Evolutionary conservation across 2,888 invertebrate species (phyloP).

Genomic region (Latrodectus elegans): DNA sequence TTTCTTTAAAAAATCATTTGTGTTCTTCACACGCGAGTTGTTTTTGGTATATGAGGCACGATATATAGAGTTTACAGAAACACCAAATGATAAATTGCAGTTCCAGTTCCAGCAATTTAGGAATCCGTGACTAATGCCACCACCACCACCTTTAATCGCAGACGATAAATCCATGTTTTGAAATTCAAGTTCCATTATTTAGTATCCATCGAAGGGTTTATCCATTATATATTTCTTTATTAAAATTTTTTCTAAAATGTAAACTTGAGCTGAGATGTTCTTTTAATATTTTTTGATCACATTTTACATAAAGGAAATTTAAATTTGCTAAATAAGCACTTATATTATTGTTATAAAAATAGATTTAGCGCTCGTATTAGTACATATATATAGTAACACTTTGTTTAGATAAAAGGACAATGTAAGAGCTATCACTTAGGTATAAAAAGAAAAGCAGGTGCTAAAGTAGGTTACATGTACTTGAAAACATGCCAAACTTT

Average conservation of each 20-base stretch:
- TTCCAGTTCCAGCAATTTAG: slow-evolving; percentile 44
- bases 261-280: background rate
- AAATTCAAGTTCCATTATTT: slow-evolving; percentile 12
- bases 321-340: background rate
- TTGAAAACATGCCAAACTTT: slow-evolving; percentile 54
- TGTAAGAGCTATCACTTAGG: background rate
- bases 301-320: background rate
- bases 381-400: slow-evolving; percentile 18
- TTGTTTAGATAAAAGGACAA: slow-evolving; percentile 20
- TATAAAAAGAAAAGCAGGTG: slow-evolving; percentile 47
- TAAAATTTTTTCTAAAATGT: background rate
- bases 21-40: slow-evolving; percentile 10
- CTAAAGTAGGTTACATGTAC: slow-evolving; percentile 59
- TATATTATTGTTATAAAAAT: background rate
- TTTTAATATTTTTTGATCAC: too few relatives aligned
- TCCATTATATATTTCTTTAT: slow-evolving; percentile 32
- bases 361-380: background rate
- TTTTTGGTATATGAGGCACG: slow-evolving; percentile 31
- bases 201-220: slow-evolving; percentile 42
- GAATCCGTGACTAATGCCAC: slow-evolving; percentile 33
- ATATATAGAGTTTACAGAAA: slow-evolving; percentile 35
- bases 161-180: slow-evolving; percentile 60
- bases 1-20: slow-evolving; percentile 49
- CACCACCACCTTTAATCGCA: slow-evolving; percentile 46
- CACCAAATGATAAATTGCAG: slow-evolving; percentile 46